Conservation (phyloP, 1,140 invertebrate species). For the Camponotus pennsylvanicus region DNA sequence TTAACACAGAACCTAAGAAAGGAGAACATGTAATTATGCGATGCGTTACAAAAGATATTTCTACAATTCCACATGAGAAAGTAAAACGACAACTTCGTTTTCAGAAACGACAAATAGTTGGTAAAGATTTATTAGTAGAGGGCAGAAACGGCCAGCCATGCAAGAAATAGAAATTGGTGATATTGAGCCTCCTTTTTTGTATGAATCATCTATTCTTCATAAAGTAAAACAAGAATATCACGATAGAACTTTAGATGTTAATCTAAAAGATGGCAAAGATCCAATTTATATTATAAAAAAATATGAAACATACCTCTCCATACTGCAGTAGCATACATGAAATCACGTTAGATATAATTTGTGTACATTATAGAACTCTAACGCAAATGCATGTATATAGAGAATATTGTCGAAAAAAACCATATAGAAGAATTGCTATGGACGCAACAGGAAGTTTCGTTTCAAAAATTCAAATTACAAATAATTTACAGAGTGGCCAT, state of each 20-base stretch:
- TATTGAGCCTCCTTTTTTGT: slow-evolving; percentile 4
- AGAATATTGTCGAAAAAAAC: slow-evolving; percentile 13
- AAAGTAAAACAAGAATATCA: slow-evolving; percentile 5
- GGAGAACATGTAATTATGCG: slow-evolving; percentile 4
- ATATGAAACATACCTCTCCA: background rate
- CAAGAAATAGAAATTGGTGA: slow-evolving; percentile 8
- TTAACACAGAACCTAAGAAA: slow-evolving; percentile 1
- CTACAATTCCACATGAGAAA: slow-evolving; percentile 20
- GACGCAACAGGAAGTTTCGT: slow-evolving; percentile 25
- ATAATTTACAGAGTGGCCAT: slow-evolving; percentile 22
- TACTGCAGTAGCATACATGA: slow-evolving; percentile 18
- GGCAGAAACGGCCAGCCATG: background rate
- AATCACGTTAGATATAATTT: slow-evolving; percentile 15
- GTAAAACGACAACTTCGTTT: slow-evolving; percentile 9
- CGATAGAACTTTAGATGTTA: slow-evolving; percentile 9
- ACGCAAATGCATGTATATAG: slow-evolving; percentile 21
- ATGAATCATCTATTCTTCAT: background rate
- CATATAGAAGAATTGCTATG: slow-evolving; percentile 10
- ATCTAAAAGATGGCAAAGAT: slow-evolving; percentile 3
- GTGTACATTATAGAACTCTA: slow-evolving; percentile 14
- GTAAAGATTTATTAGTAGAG: slow-evolving; percentile 3
- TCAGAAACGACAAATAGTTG: background rate
- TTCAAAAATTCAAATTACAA: background rate
- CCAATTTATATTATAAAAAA: slow-evolving; percentile 19
- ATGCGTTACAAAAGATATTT: background rate